Evolutionary conservation across 2,113 vertebrate genomes (phyloP).

Genomic region (Vulpes vulpes): DNA sequence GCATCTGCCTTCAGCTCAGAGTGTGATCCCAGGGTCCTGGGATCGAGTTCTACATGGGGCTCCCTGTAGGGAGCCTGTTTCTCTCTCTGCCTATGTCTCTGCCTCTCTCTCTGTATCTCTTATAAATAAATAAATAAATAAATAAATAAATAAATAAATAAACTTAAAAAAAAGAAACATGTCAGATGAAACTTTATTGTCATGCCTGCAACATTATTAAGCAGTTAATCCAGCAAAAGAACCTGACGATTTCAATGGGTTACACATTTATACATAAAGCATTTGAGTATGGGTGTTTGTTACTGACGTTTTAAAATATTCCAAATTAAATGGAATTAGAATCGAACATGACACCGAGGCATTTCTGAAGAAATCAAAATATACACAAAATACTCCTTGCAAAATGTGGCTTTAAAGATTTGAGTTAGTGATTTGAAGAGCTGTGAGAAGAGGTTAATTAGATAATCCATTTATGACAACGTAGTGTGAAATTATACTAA

Average conservation of each 20-base stretch:
- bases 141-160: too few relatives aligned
- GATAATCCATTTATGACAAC: background rate
- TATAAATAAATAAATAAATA: too few relatives aligned
- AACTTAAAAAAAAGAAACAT: background rate
- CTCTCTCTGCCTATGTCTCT: too few relatives aligned
- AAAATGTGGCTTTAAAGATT: background rate
- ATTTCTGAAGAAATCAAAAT: background rate
- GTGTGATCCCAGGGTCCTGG: too few relatives aligned
- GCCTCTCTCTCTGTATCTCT: too few relatives aligned
- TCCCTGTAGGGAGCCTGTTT: too few relatives aligned
- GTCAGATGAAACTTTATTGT: background rate
- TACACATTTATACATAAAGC: background rate
- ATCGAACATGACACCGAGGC: background rate
- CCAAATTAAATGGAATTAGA: background rate
- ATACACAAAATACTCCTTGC: background rate
- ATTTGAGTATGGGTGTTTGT: background rate
- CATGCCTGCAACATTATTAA: background rate
- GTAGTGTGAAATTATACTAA: background rate
- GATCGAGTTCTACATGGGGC: too few relatives aligned
- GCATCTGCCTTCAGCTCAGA: too few relatives aligned
- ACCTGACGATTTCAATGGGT: background rate
- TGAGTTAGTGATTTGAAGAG: background rate
- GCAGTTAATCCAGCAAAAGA: background rate
- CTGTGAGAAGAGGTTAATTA: slow-evolving; percentile 8
- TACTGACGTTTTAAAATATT: background rate